Conservation (phyloP, 2,888 invertebrate genomes). For the Stomorhina lunata region DNA sequence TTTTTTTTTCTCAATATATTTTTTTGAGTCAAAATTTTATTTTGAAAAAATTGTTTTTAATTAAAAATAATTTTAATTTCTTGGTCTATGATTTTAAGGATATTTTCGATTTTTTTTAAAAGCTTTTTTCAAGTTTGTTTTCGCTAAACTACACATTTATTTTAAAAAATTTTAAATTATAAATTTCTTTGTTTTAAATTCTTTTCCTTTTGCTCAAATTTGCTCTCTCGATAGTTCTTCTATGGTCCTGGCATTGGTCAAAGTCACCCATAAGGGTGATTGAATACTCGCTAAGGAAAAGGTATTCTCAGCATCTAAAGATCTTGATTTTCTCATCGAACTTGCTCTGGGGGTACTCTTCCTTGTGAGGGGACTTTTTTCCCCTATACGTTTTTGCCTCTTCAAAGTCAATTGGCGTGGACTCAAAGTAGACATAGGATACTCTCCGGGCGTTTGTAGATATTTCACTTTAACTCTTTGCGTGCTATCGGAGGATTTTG, state of each 20-base stretch:
- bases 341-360: conserved; percentile 48
- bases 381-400: conserved; percentile 62
- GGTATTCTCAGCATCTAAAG: conserved; percentile 72
- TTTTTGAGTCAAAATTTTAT: too few species aligned
- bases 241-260: conserved; percentile 86
- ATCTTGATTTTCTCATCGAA: conserved; percentile 73
- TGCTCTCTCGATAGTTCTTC: conserved; percentile 77
- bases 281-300: conserved; percentile 82
- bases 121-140: neutral
- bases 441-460: conserved; percentile 48
- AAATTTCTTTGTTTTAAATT: neutral
- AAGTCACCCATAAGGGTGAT: conserved; percentile 90
- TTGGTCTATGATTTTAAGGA: conserved; percentile 20
- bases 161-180: neutral
- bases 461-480: conserved; percentile 62
- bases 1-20: too few species aligned
- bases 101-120: neutral
- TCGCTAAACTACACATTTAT: conserved; percentile 31
- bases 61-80: too few species aligned
- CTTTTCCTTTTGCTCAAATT: conserved; percentile 26
- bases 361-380: conserved; percentile 58
- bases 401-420: conserved; percentile 50
- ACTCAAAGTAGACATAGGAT: conserved; percentile 52
- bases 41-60: too few species aligned
- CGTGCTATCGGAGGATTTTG: conserved; percentile 36